Percentiles rank a stretch among this genome's conserved stretches.
Conservation (phyloP, 2,888 invertebrate species). For the Cantharis flavilabris region DNA sequence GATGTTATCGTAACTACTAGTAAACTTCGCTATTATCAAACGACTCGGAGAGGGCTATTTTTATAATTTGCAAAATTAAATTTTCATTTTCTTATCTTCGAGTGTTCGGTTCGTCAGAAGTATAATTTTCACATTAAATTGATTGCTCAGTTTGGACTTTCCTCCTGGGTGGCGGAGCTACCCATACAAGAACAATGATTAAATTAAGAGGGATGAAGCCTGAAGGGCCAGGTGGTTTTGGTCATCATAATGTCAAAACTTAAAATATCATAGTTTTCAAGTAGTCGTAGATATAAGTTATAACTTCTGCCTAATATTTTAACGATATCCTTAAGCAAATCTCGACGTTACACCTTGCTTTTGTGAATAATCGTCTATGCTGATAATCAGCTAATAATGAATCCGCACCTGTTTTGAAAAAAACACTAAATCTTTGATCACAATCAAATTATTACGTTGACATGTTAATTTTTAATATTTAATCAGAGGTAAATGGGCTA, state of each 20-base stretch:
- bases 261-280: slow-evolving; percentile 7
- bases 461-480: neutral
- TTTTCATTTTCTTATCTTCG: neutral
- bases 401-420: slow-evolving; percentile 1
- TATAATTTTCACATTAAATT: neutral
- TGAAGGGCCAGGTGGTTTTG: slow-evolving; percentile 4
- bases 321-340: slow-evolving; percentile 7
- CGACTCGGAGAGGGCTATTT: neutral
- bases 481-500: neutral
- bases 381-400: neutral
- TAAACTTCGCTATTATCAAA: neutral
- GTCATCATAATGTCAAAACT: neutral
- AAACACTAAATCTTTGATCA: neutral
- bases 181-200: neutral
- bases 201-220: slow-evolving; percentile 5
- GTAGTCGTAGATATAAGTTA: slow-evolving; percentile 6
- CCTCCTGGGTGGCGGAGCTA: neutral
- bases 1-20: neutral
- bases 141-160: neutral
- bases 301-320: neutral
- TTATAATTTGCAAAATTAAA: no score
- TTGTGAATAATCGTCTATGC: slow-evolving; percentile 9
- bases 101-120: neutral
- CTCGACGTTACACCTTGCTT: slow-evolving; percentile 1
- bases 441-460: neutral